Evolutionary conservation across 1,140 invertebrate species (phyloP).

Genomic region (Agrypnia vestita): DNA sequence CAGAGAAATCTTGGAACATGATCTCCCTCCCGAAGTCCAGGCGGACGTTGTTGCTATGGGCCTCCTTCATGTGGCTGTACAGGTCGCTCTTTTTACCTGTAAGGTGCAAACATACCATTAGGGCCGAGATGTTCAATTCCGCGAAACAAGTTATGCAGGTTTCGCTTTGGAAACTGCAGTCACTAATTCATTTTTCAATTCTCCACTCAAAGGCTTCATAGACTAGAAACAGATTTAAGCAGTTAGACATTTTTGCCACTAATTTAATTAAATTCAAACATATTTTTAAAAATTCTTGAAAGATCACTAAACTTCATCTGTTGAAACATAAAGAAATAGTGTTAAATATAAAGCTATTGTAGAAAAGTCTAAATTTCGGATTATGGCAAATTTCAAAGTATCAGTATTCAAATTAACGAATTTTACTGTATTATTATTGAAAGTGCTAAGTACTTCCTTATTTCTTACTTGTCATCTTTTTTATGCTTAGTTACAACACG

Average conservation of each 20-base stretch:
- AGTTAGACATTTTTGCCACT: too few relatives aligned
- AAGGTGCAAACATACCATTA: constrained; percentile 7
- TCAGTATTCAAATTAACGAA: not conserved
- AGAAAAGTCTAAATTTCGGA: not conserved
- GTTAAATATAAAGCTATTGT: not conserved
- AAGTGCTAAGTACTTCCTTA: not conserved
- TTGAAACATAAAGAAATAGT: not conserved
- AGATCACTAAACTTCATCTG: too few relatives aligned
- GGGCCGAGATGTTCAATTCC: not conserved
- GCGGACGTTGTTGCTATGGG: constrained; percentile 21
- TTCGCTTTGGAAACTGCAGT: not conserved
- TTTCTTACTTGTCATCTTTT: too few relatives aligned
- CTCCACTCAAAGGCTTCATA: too few relatives aligned
- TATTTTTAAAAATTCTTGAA: too few relatives aligned
- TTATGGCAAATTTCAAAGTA: too few relatives aligned
- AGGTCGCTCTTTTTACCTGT: not conserved
- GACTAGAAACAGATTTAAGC: too few relatives aligned
- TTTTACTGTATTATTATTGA: not conserved
- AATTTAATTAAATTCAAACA: too few relatives aligned
- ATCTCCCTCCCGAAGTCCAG: constrained; percentile 35
- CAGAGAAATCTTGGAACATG: constrained; percentile 42
- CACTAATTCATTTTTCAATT: too few relatives aligned
- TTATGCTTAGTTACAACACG: too few relatives aligned
- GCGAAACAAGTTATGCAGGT: not conserved
- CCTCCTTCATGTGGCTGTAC: constrained; percentile 12